Evolutionary conservation across 2,888 invertebrate genomes (phyloP).

Genomic region (Cantharis rustica): DNA sequence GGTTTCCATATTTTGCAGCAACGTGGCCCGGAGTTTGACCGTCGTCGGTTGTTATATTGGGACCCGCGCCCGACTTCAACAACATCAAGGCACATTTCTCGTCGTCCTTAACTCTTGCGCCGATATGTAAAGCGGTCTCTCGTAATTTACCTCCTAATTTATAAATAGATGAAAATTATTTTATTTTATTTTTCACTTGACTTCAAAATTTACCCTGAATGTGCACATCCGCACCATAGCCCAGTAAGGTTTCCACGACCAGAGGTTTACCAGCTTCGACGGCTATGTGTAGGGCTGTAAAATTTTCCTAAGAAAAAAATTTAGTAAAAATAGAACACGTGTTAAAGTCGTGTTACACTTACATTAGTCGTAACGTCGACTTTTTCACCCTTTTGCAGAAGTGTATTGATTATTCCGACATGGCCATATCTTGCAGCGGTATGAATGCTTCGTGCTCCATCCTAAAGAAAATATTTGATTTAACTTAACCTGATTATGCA

Average conservation of each 20-base stretch:
- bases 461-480: slow-evolving; percentile 58
- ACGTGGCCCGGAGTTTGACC: slow-evolving; percentile 98
- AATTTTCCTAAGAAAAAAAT: slow-evolving; percentile 81
- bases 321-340: slow-evolving; percentile 27
- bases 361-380: slow-evolving; percentile 96
- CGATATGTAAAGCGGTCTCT: slow-evolving; percentile 97
- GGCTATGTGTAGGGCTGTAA: slow-evolving; percentile 96
- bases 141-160: slow-evolving; percentile 75
- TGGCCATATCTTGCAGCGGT: slow-evolving; percentile 97
- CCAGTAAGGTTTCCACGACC: slow-evolving; percentile 93
- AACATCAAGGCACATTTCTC: slow-evolving; percentile 96
- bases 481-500: neutral
- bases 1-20: slow-evolving; percentile 90
- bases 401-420: slow-evolving; percentile 94
- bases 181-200: neutral
- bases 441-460: slow-evolving; percentile 96
- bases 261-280: slow-evolving; percentile 93
- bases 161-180: neutral
- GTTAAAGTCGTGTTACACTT: slow-evolving; percentile 49
- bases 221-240: slow-evolving; percentile 97
- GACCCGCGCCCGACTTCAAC: slow-evolving; percentile 95
- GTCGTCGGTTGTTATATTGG: slow-evolving; percentile 93
- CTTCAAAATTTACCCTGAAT: slow-evolving; percentile 66
- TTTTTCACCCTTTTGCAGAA: slow-evolving; percentile 94
- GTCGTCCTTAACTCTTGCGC: slow-evolving; percentile 90